These are phyloP conservation scores for Drosophila subpulchrella DNA, from an alignment of 1,140 invertebrate species.

Conservation along the genomic window DNA sequence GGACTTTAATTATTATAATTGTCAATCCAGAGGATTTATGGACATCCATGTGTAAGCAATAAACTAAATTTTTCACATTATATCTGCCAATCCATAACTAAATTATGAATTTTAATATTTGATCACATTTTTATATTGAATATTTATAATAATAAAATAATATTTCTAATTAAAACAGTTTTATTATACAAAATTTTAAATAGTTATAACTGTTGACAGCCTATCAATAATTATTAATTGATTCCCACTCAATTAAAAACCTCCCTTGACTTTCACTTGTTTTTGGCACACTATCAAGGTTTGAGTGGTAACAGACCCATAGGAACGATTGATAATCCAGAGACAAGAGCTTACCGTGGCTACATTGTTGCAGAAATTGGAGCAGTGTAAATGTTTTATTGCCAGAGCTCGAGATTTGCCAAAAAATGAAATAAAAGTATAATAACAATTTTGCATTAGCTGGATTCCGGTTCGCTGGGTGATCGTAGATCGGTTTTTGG, in stretches of 20 bases:
- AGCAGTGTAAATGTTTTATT: conserved; percentile 49
- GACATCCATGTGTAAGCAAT: too few species aligned
- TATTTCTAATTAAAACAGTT: too few species aligned
- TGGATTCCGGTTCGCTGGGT: conserved; percentile 66
- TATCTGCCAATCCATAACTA: too few species aligned
- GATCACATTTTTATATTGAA: too few species aligned
- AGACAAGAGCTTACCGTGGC: conserved; percentile 32
- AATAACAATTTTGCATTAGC: conserved; percentile 71
- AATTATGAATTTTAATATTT: too few species aligned
- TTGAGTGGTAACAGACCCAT: not conserved
- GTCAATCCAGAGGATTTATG: too few species aligned
- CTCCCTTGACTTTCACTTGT: conserved; percentile 61
- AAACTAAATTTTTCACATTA: too few species aligned
- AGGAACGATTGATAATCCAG: conserved; percentile 21
- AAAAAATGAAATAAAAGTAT: conserved; percentile 52
- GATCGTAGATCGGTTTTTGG: conserved; percentile 28
- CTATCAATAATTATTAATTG: conserved; percentile 7
- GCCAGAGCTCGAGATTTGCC: conserved; percentile 20
- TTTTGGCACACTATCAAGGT: conserved; percentile 22
- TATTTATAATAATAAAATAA: too few species aligned
- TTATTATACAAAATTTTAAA: too few species aligned
- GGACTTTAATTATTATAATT: too few species aligned
- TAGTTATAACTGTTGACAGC: not conserved
- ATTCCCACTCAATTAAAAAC: not conserved
- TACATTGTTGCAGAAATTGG: conserved; percentile 36